Conservation (phyloP, 2,113 vertebrate genomes). For the Mus pahari region DNA sequence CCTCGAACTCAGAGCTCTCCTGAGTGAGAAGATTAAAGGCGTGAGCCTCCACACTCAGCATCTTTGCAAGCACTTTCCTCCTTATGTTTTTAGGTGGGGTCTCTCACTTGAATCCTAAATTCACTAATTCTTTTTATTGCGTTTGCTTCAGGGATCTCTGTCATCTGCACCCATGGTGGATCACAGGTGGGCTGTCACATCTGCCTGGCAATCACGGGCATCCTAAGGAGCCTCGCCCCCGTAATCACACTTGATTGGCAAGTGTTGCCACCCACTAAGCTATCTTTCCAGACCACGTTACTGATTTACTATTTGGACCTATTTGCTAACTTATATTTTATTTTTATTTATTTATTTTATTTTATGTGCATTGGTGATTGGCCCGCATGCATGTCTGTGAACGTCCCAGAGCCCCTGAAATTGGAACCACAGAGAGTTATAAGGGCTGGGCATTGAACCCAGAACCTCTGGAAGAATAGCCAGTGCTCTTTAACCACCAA, state of each 20-base stretch:
- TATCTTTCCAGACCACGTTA: neutral
- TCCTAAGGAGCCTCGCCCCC: accelerated
- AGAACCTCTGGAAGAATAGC: neutral
- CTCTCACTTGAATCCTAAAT: neutral
- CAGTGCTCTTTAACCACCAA: neutral
- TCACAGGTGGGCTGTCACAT: too few species aligned
- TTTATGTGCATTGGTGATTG: neutral
- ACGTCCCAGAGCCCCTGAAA: neutral
- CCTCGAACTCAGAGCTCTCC: neutral
- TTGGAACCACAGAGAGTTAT: neutral
- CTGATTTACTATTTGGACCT: neutral
- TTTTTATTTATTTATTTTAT: neutral
- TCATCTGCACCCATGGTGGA: neutral
- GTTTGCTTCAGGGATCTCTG: neutral
- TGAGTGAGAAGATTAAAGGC: neutral
- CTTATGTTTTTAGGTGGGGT: neutral
- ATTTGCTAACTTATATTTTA: neutral
- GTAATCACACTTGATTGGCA: neutral
- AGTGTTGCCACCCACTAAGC: too few species aligned
- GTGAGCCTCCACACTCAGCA: neutral
- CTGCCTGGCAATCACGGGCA: too few species aligned
- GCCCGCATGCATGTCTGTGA: neutral
- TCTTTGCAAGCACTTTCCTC: neutral
- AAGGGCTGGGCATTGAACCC: neutral
- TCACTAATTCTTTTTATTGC: neutral